A percentile compares a stretch with the other conserved stretches of the same genome.
These are phyloP conservation scores for Actias luna DNA, from an alignment of 2,888 invertebrate genomes.

Conservation along the genomic window DNA sequence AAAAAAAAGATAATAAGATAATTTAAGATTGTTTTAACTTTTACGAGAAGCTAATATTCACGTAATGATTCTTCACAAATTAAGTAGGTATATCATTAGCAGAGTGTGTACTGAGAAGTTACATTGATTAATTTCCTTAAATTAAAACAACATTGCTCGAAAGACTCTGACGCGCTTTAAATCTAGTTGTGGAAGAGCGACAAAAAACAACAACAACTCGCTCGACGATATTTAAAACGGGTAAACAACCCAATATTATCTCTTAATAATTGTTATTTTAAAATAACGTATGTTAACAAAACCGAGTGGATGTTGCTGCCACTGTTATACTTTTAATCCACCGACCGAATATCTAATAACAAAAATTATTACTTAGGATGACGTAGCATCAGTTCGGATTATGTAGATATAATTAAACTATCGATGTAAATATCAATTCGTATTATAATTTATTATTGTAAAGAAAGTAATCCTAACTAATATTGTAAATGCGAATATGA, in stretches of 20 bases:
- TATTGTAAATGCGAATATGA: too few relatives aligned
- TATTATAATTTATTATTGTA: too few relatives aligned
- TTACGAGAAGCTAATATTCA: neutral
- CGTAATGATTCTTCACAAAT: slow-evolving; percentile 52
- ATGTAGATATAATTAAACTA: too few relatives aligned
- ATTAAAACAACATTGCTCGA: slow-evolving; percentile 66
- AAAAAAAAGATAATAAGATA: neutral
- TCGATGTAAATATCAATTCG: too few relatives aligned
- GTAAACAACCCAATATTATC: slow-evolving; percentile 29
- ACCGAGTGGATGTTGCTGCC: neutral
- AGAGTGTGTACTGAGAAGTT: slow-evolving; percentile 50
- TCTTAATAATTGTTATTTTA: neutral
- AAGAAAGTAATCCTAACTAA: too few relatives aligned
- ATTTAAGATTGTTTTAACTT: neutral
- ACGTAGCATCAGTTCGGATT: too few relatives aligned
- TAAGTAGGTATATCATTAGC: slow-evolving; percentile 40
- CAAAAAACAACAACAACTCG: slow-evolving; percentile 53
- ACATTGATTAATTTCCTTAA: slow-evolving; percentile 70
- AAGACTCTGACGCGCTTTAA: slow-evolving; percentile 59
- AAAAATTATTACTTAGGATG: too few relatives aligned
- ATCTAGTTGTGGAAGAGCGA: slow-evolving; percentile 63
- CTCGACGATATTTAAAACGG: slow-evolving; percentile 49
- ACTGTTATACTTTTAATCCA: neutral
- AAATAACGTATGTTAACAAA: neutral
- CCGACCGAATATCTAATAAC: neutral